Conservation (phyloP, 2,113 vertebrate genomes). For the Motacilla alba region DNA sequence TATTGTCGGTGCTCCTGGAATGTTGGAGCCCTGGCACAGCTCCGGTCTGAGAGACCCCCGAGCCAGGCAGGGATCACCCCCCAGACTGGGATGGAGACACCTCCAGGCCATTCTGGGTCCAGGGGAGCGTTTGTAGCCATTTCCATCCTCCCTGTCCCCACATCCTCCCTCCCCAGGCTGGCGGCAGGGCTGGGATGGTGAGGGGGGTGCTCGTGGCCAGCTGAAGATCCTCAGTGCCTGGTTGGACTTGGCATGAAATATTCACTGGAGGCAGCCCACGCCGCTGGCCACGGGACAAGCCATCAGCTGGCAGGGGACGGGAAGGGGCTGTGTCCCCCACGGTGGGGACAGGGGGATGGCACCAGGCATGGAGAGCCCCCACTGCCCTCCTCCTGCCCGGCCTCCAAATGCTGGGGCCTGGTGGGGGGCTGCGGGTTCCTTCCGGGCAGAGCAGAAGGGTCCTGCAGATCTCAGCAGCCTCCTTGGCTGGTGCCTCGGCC, state of each 20-base stretch:
- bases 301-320: not conserved
- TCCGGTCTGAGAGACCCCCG: not conserved
- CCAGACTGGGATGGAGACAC: accelerated
- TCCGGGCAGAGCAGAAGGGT: slow-evolving; percentile 26
- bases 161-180: not conserved
- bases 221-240: not conserved
- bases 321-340: not conserved
- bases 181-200: not conserved
- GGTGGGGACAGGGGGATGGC: not conserved
- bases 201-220: not conserved
- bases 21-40: not conserved
- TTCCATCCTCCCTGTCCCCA: not conserved
- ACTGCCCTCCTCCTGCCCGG: not conserved
- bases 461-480: slow-evolving; percentile 20
- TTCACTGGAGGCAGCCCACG: not conserved
- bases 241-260: not conserved
- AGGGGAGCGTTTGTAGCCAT: not conserved
- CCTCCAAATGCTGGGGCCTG: not conserved
- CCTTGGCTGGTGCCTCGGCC: not conserved
- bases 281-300: not conserved
- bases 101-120: not conserved
- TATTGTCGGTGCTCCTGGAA: not conserved
- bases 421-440: not conserved
- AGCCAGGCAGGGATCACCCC: not conserved
- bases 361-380: accelerated